These are phyloP conservation scores for Entomobrya multifasciata DNA, from an alignment of 2,888 invertebrate genomes.

Conservation along the genomic window DNA sequence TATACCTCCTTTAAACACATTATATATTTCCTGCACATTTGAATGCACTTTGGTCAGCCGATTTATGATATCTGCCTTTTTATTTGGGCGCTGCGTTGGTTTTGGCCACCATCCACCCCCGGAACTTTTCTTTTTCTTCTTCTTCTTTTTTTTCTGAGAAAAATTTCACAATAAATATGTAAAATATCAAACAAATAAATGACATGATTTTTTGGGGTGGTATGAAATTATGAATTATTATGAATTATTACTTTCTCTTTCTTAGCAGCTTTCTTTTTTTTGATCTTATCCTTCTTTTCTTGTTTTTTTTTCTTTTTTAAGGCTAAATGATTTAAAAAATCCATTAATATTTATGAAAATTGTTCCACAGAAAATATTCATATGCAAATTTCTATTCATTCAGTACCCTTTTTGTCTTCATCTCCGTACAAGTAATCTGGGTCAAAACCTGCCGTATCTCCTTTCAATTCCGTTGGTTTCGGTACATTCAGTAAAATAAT, in stretches of 20 bases:
- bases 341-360: no score
- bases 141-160: conserved; percentile 66
- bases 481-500: conserved; percentile 66
- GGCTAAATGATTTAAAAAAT: no score
- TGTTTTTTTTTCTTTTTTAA: conserved; percentile 58
- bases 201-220: no score
- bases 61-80: conserved; percentile 73
- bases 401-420: conserved; percentile 54
- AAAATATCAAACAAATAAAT: no score
- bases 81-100: conserved; percentile 55
- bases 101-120: conserved; percentile 42
- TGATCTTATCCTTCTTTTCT: conserved; percentile 58
- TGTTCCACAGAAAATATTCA: neutral
- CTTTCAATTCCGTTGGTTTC: conserved; percentile 64
- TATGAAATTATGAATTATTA: no score
- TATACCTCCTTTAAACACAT: conserved; percentile 74
- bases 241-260: conserved; percentile 62
- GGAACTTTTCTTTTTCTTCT: conserved; percentile 39
- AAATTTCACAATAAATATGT: no score
- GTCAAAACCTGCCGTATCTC: conserved; percentile 66
- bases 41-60: conserved; percentile 73
- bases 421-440: conserved; percentile 57
- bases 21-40: conserved; percentile 70
- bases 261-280: conserved; percentile 46
- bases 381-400: neutral